These are phyloP conservation scores for Rhynchopsitta pachyrhyncha DNA, from an alignment of 2,113 vertebrate species.

Conservation along the genomic window DNA sequence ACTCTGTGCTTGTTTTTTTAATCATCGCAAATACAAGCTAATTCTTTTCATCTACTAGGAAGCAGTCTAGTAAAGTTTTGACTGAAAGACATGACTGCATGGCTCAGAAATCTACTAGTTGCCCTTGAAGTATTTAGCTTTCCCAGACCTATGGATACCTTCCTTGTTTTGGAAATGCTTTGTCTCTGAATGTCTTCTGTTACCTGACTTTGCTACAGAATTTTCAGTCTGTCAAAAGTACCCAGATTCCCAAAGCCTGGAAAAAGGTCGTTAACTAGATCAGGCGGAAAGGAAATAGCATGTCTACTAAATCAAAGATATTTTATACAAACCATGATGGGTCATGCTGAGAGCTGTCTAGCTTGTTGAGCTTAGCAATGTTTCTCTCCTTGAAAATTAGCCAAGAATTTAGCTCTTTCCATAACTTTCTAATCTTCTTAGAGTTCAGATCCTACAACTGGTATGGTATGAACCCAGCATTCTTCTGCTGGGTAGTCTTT, in stretches of 20 bases:
- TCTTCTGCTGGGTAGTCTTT: neutral
- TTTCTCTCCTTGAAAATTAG: slow-evolving; percentile 30
- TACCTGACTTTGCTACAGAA: neutral
- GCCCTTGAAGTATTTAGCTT: neutral
- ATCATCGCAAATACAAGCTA: neutral
- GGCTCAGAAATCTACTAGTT: slow-evolving; percentile 22
- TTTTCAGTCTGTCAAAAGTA: neutral
- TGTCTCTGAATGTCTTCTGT: neutral
- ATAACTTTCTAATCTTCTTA: slow-evolving; percentile 39
- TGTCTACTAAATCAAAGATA: slow-evolving; percentile 32
- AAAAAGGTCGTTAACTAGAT: slow-evolving; percentile 33
- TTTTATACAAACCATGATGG: slow-evolving; percentile 37
- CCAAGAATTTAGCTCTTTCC: slow-evolving; percentile 45
- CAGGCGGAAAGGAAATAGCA: slow-evolving; percentile 6
- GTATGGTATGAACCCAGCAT: neutral
- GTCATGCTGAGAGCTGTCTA: slow-evolving; percentile 34
- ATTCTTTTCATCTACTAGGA: neutral
- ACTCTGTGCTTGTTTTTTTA: neutral
- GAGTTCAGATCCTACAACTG: neutral
- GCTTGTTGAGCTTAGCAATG: slow-evolving; percentile 31
- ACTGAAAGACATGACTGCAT: neutral
- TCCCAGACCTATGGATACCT: neutral
- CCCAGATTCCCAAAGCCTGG: slow-evolving; percentile 8
- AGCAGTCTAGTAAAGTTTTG: neutral
- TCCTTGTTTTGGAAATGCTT: neutral